Evolutionary conservation across 2,797 vertebrate species (phyloP).

Genomic region (Macrochelys suwanniensis): DNA sequence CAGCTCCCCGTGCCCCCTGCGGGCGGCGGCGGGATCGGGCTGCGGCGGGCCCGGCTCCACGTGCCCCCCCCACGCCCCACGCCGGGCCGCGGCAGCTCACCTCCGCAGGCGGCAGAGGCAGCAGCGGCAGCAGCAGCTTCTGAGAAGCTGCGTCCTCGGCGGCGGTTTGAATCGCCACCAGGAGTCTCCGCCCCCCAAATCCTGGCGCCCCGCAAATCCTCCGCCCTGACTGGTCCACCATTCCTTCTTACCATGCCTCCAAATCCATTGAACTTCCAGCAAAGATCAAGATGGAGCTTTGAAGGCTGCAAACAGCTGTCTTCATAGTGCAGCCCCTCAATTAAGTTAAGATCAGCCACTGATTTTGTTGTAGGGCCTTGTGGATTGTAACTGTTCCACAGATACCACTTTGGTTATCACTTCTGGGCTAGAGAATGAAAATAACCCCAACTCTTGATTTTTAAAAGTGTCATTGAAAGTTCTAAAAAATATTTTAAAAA

Average conservation of each 20-base stretch:
- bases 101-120: too few relatives aligned
- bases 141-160: too few relatives aligned
- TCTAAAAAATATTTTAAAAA: slow-evolving; percentile 6
- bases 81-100: too few relatives aligned
- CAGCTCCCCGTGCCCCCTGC: too few relatives aligned
- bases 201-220: too few relatives aligned
- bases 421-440: slow-evolving; percentile 14
- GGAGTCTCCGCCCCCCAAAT: too few relatives aligned
- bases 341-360: neutral
- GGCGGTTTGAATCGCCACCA: too few relatives aligned
- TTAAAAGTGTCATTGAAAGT: neutral
- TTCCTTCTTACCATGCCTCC: neutral
- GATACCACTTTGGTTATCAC: slow-evolving; percentile 6
- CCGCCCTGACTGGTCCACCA: neutral
- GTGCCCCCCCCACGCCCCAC: too few relatives aligned
- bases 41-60: too few relatives aligned
- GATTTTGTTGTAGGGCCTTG: neutral
- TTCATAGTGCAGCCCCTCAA: neutral
- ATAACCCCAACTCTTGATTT: neutral
- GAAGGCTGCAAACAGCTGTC: neutral
- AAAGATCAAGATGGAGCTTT: accelerated
- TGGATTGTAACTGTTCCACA: neutral
- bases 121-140: too few relatives aligned
- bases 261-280: neutral
- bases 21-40: too few relatives aligned